Percentiles rank a stretch among this genome's conserved stretches.
Conservation (phyloP, 2,888 invertebrate species). For the Agrochola litura region DNA sequence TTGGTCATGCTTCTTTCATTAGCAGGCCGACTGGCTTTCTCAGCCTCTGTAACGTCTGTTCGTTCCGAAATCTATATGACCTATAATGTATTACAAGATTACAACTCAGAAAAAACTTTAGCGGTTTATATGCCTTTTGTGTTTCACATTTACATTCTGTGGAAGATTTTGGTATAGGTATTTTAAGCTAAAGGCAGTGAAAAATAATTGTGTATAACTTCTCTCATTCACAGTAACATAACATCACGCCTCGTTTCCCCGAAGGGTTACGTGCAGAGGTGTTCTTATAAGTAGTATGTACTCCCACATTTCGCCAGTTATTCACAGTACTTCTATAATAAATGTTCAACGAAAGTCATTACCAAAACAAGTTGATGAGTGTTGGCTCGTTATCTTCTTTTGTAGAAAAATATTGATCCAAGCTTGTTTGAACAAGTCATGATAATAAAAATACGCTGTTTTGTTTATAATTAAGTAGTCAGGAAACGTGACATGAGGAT, state of each 20-base stretch:
- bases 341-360: constrained; percentile 37
- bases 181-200: no score
- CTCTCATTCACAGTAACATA: no score
- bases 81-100: background rate
- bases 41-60: constrained; percentile 1
- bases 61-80: constrained; percentile 6
- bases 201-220: no score
- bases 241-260: no score
- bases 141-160: background rate
- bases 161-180: background rate
- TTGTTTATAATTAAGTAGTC: constrained; percentile 67
- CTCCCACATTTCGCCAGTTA: no score
- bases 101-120: background rate
- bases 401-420: constrained; percentile 76
- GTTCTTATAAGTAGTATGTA: no score
- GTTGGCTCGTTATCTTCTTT: constrained; percentile 42
- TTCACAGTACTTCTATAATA: background rate
- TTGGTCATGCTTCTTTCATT: constrained; percentile 33
- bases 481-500: constrained; percentile 61
- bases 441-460: constrained; percentile 67
- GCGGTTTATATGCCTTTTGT: background rate
- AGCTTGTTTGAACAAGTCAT: constrained; percentile 70
- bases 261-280: no score
- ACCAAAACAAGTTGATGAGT: constrained; percentile 34
- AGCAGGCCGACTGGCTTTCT: constrained; percentile 1